Percentiles rank a stretch among this genome's conserved stretches.
phyloP scores from a whole-genome alignment of 2,888 invertebrate genomes.

The Odontocolon sp. region DNA sequence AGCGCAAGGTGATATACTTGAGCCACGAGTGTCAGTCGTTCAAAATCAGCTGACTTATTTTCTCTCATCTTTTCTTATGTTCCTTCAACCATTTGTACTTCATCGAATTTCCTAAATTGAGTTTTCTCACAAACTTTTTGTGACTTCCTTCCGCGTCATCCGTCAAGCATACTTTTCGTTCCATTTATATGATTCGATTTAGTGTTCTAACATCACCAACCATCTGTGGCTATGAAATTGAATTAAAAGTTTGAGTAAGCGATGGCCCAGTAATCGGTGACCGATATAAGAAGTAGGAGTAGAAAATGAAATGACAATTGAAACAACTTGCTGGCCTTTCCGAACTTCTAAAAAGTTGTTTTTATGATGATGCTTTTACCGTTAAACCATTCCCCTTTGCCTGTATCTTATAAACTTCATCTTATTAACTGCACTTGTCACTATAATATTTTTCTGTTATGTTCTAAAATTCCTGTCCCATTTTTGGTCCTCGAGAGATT shows the following conservation, averaged over 20 bases:
- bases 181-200: not conserved
- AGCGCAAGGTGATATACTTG: not conserved
- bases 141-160: not conserved
- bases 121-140: not conserved
- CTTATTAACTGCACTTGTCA: slow-evolving; percentile 13
- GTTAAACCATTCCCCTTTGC: not conserved
- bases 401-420: not conserved
- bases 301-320: too few species aligned
- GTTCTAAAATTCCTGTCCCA: slow-evolving; percentile 8
- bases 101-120: not conserved
- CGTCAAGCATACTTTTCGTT: not conserved
- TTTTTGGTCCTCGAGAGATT: not conserved
- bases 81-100: not conserved
- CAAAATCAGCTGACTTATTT: not conserved
- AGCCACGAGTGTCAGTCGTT: not conserved
- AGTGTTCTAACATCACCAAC: not conserved
- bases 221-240: not conserved
- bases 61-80: not conserved
- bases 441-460: slow-evolving; percentile 9
- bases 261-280: too few species aligned
- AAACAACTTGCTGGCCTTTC: too few species aligned
- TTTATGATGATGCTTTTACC: not conserved
- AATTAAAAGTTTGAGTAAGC: too few species aligned
- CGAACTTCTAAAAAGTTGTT: too few species aligned
- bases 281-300: too few species aligned